Evolutionary conservation across 1,140 invertebrate genomes (phyloP), one percentile per base, ranked within the genome.

Genomic region (Drosophila sp.): DNA sequence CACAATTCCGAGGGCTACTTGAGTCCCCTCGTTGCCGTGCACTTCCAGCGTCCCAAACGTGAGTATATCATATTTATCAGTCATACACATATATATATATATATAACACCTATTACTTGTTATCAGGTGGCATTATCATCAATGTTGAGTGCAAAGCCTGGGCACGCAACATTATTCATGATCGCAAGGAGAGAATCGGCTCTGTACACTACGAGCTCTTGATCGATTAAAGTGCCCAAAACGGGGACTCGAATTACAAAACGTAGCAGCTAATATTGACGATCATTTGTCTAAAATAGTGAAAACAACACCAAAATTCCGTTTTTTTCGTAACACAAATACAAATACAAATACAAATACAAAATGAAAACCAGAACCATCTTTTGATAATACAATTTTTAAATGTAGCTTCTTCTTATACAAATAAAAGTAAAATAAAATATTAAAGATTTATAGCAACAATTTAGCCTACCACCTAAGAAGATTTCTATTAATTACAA

Each of bases 81-180:
- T 29, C n/a, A 8, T 46, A 34, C 4, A 13, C 0, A 0, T 14
- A 0, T n/a, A 16, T 9, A n/a, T n/a, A 14, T 51, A 9, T 4
- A 14, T 21, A 57, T 9, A n/a, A 25, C 32, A 32, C 16, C 80
- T 94, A 21, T 94, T 2, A 29, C 7, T 29, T 6, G 27, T 29
- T 29, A 29, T 48, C 92, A 96, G 96, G 94, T 80, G 96, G 96
- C 79, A 96, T 97, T 72, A 93, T 98, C 27, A 96, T 98, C 83
- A 97, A 97, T 91, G 94, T 98, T 34, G 97, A 97, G 89, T 98
- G 97, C 93, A 96, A 95, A 90, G 97, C 97, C 6, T 98, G 96
- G 96, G 97, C 97, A 48, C 94, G 94, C 76, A 98, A 98, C 92
- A 97, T 98, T 61, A 92, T 93, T 8, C 96, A 97, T 81, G 95